Conservation (phyloP, 2,113 vertebrate species). For the Saguinus imperator region DNA sequence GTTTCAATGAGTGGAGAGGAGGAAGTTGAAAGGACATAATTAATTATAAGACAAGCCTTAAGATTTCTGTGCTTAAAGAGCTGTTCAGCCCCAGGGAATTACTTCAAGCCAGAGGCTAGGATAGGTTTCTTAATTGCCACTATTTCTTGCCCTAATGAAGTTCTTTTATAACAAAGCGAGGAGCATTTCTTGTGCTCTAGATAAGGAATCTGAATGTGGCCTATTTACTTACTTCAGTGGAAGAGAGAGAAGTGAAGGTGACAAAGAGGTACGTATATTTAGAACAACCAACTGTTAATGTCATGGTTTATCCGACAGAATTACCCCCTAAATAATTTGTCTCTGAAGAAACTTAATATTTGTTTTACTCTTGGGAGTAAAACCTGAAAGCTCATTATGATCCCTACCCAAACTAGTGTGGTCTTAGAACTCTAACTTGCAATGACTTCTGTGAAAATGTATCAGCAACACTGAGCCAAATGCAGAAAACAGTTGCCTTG, state of each 20-base stretch:
- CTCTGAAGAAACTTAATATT: background rate
- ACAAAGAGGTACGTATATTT: background rate
- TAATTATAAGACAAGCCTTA: background rate
- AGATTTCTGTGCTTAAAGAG: background rate
- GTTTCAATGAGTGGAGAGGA: background rate
- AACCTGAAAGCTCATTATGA: background rate
- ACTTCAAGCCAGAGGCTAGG: background rate
- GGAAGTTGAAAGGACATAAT: conserved; percentile 33
- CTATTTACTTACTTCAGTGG: background rate
- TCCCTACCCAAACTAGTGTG: background rate
- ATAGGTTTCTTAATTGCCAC: background rate
- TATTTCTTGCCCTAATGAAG: background rate
- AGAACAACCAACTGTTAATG: background rate
- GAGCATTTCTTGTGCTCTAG: background rate
- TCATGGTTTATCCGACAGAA: background rate
- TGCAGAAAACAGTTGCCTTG: conserved; percentile 17
- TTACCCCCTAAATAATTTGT: background rate
- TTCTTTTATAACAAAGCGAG: background rate
- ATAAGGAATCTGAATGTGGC: background rate
- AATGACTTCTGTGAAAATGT: background rate
- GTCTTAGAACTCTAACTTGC: background rate
- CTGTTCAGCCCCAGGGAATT: background rate
- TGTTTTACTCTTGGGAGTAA: background rate
- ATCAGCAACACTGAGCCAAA: background rate
- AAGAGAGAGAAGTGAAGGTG: background rate